Base-by-base conservation (phyloP, 2,888 invertebrate genomes). In the Pardosa pseudoannulata region DNA sequence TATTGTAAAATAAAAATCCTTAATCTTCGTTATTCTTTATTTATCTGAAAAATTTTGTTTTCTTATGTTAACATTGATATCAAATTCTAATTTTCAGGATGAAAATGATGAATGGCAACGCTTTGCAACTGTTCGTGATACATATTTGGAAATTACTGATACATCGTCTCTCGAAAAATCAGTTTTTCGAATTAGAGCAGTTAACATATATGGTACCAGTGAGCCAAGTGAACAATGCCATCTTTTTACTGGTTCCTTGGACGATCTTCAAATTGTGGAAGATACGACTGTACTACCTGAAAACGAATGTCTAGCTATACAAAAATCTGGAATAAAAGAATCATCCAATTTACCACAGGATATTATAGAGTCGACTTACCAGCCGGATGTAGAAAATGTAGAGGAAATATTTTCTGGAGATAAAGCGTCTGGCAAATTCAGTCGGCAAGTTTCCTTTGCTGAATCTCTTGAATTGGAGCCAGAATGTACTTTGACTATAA, bases 21-120 rank as follows among this genome's bases (percentile, higher is more conserved):
- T n/a, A n/a, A n/a, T n/a, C n/a, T n/a, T n/a, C n/a, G n/a, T n/a
- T n/a, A n/a, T n/a, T n/a, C n/a, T n/a, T n/a, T n/a, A n/a, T n/a
- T n/a, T n/a, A n/a, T n/a, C n/a, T n/a, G n/a, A n/a, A n/a, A n/a
- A n/a, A n/a, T n/a, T n/a, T n/a, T n/a, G n/a, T n/a, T n/a, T n/a
- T n/a, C n/a, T n/a, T n/a, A n/a, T n/a, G n/a, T n/a, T n/a, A n/a
- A n/a, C n/a, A n/a, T n/a, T n/a, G n/a, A n/a, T n/a, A n/a, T n/a
- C n/a, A n/a, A n/a, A n/a, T n/a, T 27, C 5, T 46, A 16, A 16
- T 75, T 76, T 85, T 7, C 89, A 93, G 93, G 90, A 95, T 67
- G 97, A 96, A 0, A 96, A 96, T 96, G 95, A 96, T 91, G 96
- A 96, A 78, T 97, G 97, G 97, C 92, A 96, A 2, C 97, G 97